Conservation (phyloP, 2,113 vertebrate genomes). For the Ivindomyrus marchei region DNA sequence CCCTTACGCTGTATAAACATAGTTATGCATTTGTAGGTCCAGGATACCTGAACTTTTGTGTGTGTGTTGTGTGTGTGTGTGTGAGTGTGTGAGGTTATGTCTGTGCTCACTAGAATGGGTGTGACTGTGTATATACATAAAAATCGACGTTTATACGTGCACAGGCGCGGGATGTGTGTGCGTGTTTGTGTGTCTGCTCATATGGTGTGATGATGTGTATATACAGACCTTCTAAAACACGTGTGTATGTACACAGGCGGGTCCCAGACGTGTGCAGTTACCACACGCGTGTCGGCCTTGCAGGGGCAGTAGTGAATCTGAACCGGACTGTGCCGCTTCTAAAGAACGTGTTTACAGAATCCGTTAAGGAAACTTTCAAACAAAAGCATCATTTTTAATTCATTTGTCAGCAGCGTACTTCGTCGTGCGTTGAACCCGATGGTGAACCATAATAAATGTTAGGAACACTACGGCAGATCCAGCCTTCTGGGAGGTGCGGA, state of each 20-base stretch:
- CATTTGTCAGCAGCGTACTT: background rate
- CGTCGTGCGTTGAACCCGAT: background rate
- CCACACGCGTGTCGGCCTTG: background rate
- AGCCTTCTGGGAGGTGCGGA: background rate
- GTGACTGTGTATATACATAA: background rate
- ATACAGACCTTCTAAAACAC: background rate
- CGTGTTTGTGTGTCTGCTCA: background rate
- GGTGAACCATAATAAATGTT: background rate
- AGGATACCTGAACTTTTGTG: background rate
- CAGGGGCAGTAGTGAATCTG: background rate
- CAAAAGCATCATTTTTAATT: background rate
- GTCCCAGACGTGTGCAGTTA: background rate
- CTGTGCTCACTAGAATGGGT: background rate
- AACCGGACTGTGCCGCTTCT: background rate
- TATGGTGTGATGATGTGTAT: background rate
- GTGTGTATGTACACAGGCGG: background rate
- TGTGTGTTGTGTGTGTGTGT: constrained; percentile 12
- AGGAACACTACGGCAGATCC: background rate
- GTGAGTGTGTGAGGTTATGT: background rate
- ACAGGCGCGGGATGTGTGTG: background rate
- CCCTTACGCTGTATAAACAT: background rate
- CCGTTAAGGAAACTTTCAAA: background rate
- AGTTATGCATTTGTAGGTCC: background rate
- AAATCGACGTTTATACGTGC: background rate
- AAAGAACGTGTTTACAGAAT: background rate